phyloP scores from a whole-genome alignment of 2,113 vertebrate species.

The Sebastes fasciatus region DNA sequence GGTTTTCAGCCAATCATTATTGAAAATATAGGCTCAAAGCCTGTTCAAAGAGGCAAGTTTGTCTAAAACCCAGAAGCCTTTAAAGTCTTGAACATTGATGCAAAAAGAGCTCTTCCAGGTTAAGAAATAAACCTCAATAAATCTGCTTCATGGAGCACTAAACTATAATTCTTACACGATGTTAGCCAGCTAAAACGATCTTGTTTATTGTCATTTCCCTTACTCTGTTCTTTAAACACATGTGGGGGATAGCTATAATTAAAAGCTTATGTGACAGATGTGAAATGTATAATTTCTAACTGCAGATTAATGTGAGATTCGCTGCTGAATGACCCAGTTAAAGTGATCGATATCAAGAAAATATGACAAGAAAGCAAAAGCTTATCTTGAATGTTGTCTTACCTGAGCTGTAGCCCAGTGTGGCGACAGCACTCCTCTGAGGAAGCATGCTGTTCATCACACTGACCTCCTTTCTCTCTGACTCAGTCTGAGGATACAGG shows the following conservation, averaged over 20 bases:
- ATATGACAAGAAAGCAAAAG: neutral
- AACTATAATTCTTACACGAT: neutral
- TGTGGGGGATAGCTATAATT: neutral
- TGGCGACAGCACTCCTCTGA: constrained; percentile 74
- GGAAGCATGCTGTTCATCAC: constrained; percentile 84
- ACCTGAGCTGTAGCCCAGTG: constrained; percentile 80
- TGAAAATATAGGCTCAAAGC: neutral
- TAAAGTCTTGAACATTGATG: neutral
- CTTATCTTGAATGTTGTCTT: constrained; percentile 11
- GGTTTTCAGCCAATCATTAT: neutral
- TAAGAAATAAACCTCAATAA: neutral
- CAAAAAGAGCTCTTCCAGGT: neutral
- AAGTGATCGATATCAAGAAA: neutral
- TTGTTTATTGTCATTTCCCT: neutral
- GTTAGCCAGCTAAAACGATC: too few relatives aligned
- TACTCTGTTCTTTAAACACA: neutral
- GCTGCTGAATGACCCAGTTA: neutral
- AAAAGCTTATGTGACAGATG: neutral
- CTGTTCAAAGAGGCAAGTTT: neutral
- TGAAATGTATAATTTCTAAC: neutral
- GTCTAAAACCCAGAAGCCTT: neutral
- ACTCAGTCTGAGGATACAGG: constrained; percentile 33
- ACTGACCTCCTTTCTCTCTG: constrained; percentile 50
- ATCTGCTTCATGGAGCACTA: neutral
- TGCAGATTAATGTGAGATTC: neutral